Conservation (phyloP, 2,113 vertebrate species). For the Myotis yumanensis region DNA sequence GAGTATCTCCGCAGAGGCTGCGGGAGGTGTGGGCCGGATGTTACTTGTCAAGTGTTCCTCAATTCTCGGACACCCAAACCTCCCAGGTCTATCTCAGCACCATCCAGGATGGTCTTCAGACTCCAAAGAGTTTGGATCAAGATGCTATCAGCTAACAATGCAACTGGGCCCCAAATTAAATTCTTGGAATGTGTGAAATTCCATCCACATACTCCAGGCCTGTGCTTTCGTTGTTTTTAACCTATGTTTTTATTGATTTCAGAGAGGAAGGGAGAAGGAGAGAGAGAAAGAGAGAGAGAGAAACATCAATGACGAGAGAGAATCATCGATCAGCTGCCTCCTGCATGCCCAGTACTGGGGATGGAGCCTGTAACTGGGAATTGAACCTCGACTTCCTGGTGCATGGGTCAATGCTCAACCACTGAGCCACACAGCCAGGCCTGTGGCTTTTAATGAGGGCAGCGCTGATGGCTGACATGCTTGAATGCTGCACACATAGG, state of each 20-base stretch:
- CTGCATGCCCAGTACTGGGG: no score
- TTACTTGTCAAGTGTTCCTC: not conserved
- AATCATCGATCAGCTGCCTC: no score
- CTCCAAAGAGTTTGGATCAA: not conserved
- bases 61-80: not conserved
- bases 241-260: no score
- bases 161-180: not conserved
- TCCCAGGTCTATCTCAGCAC: not conserved
- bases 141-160: not conserved
- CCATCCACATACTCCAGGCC: not conserved
- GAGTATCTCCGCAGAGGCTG: constrained; percentile 73
- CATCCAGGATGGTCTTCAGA: not conserved
- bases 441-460: not conserved
- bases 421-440: not conserved
- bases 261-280: no score
- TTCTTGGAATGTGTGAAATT: not conserved
- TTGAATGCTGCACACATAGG: no score
- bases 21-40: rapidly evolving
- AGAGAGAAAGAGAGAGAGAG: no score
- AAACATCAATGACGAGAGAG: no score
- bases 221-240: not conserved
- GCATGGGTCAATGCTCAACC: no score
- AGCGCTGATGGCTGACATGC: no score
- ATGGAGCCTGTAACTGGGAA: no score
- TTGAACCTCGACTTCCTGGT: no score